Base-by-base conservation (phyloP, 2,113 vertebrate species). In the Lycaon pictus region DNA sequence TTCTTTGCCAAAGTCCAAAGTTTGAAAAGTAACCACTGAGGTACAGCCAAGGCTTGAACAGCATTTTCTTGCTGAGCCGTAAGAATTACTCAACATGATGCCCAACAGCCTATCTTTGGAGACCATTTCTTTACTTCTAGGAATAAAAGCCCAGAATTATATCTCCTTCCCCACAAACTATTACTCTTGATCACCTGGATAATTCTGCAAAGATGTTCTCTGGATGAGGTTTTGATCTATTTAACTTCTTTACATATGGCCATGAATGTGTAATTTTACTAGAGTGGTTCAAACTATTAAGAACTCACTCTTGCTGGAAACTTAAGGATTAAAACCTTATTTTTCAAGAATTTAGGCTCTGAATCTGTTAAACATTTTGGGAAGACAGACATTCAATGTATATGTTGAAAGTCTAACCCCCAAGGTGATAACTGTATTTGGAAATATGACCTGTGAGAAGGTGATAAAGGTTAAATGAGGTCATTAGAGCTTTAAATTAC, bases 161-260 rank as follows among this genome's bases (percentile, higher is more conserved):
- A 89, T 71, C 71, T 55, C 55, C n/a, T 83, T 86, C n/a, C 32
- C 92, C 79, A 85, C 12, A 97, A 96, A 76, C 51, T 29, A 79
- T 82, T 37, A 22, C 32, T 90, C 67, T 90, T 58, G 25, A 74
- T 79, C 56, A 84, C 29, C 55, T 7, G 22, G 65, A 43, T 85
- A 88, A 76, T 85, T 91, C 35, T 76, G 32, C 56, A 85, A 86
- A 93, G 25, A 82, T 3, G 51, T 71, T 62, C 53, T 83, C 72
- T 89, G 37, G 62, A 48, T 69, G 32, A 83, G 5, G 55, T 71
- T 71, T 72, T 56, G 4, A 77, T 91, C 17, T 81, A 71, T 90
- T 90, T 80, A 63, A 95, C 84, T 88, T 76, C 81, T 79, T 88
- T 79, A 81, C 69, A 81, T 23, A 19, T 5, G 20, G 29, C 32